Conservation (phyloP, 2,113 vertebrate species). For the Sphaerodactylus townsendi region DNA sequence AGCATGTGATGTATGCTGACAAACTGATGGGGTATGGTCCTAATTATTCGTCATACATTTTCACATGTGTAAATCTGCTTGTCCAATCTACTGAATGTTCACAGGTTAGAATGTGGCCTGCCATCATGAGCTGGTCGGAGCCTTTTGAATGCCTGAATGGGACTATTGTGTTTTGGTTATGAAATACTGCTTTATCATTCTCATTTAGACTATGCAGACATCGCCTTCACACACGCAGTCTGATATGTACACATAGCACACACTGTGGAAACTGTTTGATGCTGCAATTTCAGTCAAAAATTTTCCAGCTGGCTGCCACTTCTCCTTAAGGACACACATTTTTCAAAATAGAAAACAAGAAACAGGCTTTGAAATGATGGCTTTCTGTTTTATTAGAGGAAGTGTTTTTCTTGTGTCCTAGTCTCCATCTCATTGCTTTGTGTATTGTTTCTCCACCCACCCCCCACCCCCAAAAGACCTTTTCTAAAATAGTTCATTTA, state of each 20-base stretch:
- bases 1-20: too few species aligned
- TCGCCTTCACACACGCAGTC: background rate
- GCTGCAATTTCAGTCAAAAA: background rate
- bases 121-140: too few species aligned
- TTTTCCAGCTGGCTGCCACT: background rate
- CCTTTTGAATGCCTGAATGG: too few species aligned
- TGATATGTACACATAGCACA: too few species aligned
- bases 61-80: too few species aligned
- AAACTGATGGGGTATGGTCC: too few species aligned
- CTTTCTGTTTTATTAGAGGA: background rate
- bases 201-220: background rate
- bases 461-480: background rate
- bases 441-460: background rate
- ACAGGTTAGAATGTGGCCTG: too few species aligned
- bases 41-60: too few species aligned
- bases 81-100: too few species aligned
- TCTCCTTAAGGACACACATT: background rate
- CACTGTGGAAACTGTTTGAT: background rate
- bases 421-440: background rate
- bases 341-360: background rate
- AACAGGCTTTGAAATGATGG: background rate
- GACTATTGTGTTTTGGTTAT: too few species aligned
- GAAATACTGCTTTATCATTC: background rate
- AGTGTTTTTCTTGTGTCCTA: background rate
- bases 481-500: background rate